Conservation (phyloP, 2,888 invertebrate species). For the Coelogynopora nodosa region DNA sequence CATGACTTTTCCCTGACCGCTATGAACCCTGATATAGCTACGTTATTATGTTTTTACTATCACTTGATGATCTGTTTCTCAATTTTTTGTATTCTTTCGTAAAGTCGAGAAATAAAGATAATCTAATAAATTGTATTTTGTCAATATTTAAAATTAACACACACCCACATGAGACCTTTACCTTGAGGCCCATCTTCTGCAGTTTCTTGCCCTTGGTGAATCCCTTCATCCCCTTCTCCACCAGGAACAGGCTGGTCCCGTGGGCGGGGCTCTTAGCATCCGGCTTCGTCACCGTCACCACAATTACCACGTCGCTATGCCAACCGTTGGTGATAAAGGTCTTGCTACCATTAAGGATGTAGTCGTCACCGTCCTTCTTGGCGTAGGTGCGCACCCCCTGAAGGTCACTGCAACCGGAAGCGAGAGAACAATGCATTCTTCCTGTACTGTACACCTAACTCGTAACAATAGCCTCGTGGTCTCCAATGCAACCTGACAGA, state of each 20-base stretch:
- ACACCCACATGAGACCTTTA: constrained; percentile 52
- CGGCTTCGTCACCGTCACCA: constrained; percentile 62
- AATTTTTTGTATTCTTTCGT: no score
- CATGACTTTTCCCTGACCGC: not conserved
- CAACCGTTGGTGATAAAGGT: constrained; percentile 63
- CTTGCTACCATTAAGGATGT: constrained; percentile 63
- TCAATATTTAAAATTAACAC: no score
- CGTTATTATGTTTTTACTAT: no score
- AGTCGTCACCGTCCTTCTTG: constrained; percentile 60
- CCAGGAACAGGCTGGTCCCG: constrained; percentile 63
- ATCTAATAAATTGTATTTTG: no score
- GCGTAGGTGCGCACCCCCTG: constrained; percentile 62
- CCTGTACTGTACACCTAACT: no score
- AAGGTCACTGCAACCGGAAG: constrained; percentile 57
- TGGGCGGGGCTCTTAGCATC: constrained; percentile 61
- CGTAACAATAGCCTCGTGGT: no score
- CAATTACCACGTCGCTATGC: constrained; percentile 61
- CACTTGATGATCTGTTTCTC: no score
- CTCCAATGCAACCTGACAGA: no score
- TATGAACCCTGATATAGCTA: not conserved
- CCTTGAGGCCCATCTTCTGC: constrained; percentile 62
- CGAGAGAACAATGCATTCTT: not conserved
- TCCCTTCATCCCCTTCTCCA: constrained; percentile 61
- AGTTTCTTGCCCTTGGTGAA: constrained; percentile 62
- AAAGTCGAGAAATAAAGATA: no score